Conservation (phyloP, 2,113 vertebrate genomes). For the Sceloporus undulatus region DNA sequence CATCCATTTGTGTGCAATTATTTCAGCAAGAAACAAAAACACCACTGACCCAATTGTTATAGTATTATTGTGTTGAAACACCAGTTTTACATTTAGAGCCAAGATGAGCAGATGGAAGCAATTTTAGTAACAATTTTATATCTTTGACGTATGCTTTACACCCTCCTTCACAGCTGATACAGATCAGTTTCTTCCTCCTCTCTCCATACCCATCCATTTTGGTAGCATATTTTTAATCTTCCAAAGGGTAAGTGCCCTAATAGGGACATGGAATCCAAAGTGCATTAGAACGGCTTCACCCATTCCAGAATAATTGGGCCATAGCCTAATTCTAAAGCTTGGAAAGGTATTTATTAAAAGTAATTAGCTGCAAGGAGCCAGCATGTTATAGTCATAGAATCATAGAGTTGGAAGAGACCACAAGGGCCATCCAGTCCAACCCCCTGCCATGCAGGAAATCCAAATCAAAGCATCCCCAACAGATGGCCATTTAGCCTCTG, state of each 20-base stretch:
- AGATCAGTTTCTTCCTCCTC: not conserved
- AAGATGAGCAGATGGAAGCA: conserved; percentile 62
- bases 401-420: too few species aligned
- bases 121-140: conserved; percentile 24
- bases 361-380: too few species aligned
- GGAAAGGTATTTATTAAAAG: too few species aligned
- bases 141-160: conserved; percentile 40
- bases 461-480: too few species aligned
- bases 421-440: too few species aligned
- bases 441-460: too few species aligned
- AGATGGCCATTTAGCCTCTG: too few species aligned
- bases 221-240: conserved; percentile 3
- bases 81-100: conserved; percentile 54
- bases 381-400: too few species aligned
- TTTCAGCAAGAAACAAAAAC: conserved; percentile 30
- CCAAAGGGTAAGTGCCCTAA: not conserved
- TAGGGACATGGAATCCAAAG: conserved; percentile 1
- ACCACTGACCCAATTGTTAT: not conserved
- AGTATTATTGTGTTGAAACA: conserved; percentile 48
- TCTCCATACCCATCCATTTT: not conserved
- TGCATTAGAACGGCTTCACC: not conserved
- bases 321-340: too few species aligned
- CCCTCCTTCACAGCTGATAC: conserved; percentile 23
- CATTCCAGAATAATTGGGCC: rapidly evolving
- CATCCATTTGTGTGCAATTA: conserved; percentile 24